Conservation (phyloP, 2,888 invertebrate species). For the Lochmaea crataegi region DNA sequence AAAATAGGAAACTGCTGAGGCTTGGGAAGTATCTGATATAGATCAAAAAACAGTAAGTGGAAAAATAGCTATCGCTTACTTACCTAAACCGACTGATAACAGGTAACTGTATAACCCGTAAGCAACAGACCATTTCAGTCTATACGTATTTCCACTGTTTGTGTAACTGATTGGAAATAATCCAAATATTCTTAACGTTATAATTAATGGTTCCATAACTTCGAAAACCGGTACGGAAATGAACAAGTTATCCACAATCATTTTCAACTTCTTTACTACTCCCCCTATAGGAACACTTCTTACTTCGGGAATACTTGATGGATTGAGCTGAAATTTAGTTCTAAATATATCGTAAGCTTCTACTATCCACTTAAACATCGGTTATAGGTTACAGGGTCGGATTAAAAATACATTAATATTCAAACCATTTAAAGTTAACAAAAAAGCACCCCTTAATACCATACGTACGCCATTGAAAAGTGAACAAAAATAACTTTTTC, state of each 20-base stretch:
- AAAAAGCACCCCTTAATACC: too few species aligned
- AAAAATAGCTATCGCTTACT: conserved; percentile 39
- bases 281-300: too few species aligned
- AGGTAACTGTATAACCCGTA: conserved; percentile 50
- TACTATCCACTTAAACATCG: too few species aligned
- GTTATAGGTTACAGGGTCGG: too few species aligned
- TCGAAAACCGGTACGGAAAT: conserved; percentile 38
- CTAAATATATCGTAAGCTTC: not conserved
- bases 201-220: conserved; percentile 46
- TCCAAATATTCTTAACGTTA: conserved; percentile 47
- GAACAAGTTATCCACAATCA: conserved; percentile 36
- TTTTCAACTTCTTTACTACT: not conserved
- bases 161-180: conserved; percentile 49
- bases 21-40: too few species aligned
- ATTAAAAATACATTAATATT: too few species aligned
- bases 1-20: too few species aligned
- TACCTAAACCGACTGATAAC: conserved; percentile 47
- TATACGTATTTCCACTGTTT: conserved; percentile 43
- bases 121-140: conserved; percentile 45
- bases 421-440: too few species aligned
- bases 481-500: too few species aligned
- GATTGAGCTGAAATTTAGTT: not conserved
- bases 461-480: too few species aligned
- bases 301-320: too few species aligned
- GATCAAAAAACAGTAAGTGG: too few species aligned